Percentiles rank a stretch among this genome's conserved stretches.
These are phyloP conservation scores for Amphipoea oculea DNA, from an alignment of 2,888 invertebrate species.

Conservation along the genomic window DNA sequence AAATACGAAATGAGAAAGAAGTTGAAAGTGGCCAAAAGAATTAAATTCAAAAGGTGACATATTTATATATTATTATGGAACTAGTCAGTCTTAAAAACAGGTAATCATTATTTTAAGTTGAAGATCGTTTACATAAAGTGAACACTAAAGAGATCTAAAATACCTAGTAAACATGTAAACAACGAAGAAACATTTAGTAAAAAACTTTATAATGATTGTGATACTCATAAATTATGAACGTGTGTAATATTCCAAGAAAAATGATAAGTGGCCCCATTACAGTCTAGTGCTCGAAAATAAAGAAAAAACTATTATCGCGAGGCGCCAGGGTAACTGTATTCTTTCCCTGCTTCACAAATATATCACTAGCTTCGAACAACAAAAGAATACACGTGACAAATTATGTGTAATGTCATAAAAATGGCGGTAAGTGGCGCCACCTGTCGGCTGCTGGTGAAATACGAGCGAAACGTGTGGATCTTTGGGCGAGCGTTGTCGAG, in stretches of 20 bases:
- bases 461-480: conserved; percentile 50
- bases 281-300: conserved; percentile 53
- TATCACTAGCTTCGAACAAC: conserved; percentile 60
- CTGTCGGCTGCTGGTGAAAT: conserved; percentile 49
- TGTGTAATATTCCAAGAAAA: conserved; percentile 46
- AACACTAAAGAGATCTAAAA: no score
- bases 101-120: neutral
- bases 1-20: neutral
- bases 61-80: neutral
- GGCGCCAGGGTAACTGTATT: conserved; percentile 44
- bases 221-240: conserved; percentile 42
- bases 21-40: neutral
- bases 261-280: conserved; percentile 46
- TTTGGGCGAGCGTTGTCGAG: conserved; percentile 34
- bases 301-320: conserved; percentile 43
- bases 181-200: neutral
- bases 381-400: conserved; percentile 62
- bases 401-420: conserved; percentile 65
- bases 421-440: conserved; percentile 61
- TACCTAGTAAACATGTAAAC: neutral
- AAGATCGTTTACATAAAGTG: neutral
- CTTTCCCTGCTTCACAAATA: conserved; percentile 50
- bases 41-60: neutral
- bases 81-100: neutral
- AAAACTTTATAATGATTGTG: no score